Evolutionary conservation across 2,888 invertebrate species (phyloP).

Genomic region (Sepiola atlantica): DNA sequence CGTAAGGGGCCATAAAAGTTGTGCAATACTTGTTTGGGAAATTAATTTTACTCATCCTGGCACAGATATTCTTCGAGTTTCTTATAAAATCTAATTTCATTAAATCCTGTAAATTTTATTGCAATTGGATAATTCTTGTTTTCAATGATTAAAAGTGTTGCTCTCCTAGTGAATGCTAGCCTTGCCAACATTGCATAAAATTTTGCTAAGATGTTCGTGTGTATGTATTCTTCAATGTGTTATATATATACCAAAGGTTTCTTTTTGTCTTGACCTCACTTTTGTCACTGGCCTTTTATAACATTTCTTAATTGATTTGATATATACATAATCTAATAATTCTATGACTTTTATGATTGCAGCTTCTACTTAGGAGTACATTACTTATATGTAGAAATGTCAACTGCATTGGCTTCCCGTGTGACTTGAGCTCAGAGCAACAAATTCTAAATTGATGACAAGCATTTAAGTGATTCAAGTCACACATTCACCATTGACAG

Average conservation of each 20-base stretch:
- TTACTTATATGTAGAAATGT: background rate
- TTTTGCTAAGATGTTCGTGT: no score
- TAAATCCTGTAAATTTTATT: no score
- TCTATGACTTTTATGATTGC: background rate
- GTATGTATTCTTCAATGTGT: background rate
- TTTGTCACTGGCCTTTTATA: background rate
- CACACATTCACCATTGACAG: background rate
- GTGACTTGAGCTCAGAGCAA: background rate
- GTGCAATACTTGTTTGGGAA: no score
- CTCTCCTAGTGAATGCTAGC: no score
- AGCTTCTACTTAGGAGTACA: background rate
- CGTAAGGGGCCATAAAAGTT: no score
- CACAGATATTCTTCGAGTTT: no score
- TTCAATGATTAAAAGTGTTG: no score
- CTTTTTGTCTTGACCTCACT: background rate
- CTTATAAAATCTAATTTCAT: no score
- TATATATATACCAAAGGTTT: background rate
- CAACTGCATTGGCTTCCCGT: background rate
- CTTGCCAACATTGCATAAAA: no score
- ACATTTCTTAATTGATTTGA: background rate
- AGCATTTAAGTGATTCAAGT: background rate
- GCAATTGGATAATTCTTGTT: no score
- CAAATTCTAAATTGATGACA: background rate
- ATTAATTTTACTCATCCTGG: no score
- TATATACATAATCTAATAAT: background rate